phyloP scores from a whole-genome alignment of 2,113 vertebrate genomes.

The Rhineura floridana region DNA sequence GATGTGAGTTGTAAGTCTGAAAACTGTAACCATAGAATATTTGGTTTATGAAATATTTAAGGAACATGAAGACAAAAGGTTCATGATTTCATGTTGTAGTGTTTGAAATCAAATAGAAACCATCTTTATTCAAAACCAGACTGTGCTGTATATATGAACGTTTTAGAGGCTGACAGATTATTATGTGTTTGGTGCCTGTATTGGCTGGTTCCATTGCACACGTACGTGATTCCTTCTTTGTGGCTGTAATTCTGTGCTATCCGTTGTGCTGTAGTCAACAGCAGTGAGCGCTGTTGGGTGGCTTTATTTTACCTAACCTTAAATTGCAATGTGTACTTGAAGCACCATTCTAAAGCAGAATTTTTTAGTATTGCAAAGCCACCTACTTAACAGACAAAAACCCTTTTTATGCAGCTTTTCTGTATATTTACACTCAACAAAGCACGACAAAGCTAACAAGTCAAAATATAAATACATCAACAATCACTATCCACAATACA shows the following conservation, averaged over 20 bases:
- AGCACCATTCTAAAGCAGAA: background rate
- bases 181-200: no score
- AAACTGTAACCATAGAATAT: no score
- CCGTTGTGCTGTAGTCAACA: background rate
- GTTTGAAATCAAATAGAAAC: no score
- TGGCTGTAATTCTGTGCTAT: no score
- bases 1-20: no score
- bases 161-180: no score
- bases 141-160: no score
- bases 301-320: background rate
- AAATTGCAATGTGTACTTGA: background rate
- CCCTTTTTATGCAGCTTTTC: background rate
- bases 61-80: no score
- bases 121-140: no score
- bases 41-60: no score
- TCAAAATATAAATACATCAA: background rate
- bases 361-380: background rate
- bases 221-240: background rate
- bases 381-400: background rate
- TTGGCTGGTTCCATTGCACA: no score
- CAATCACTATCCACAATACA: background rate
- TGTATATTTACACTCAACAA: background rate
- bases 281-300: background rate
- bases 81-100: no score
- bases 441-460: background rate